Evolutionary conservation across 92 coral and sea anemone species (phyloP).

Genomic region (Paragorgia papillata): DNA sequence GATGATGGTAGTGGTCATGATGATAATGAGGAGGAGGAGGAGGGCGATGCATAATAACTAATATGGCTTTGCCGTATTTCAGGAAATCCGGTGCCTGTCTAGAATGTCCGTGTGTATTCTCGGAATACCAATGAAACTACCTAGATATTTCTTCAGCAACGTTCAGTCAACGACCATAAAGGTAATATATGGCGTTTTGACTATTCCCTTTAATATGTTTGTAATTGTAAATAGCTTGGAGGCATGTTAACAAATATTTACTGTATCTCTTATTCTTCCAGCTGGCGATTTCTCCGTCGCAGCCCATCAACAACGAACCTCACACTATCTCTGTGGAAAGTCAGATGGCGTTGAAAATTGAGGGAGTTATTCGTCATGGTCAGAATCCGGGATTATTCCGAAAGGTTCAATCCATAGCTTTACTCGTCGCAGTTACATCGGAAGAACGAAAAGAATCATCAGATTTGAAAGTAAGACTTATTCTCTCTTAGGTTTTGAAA

Average conservation of each 20-base stretch:
- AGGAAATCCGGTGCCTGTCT: conserved; percentile 90
- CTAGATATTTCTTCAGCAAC: conserved; percentile 86
- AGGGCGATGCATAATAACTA: too few species aligned
- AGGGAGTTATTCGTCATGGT: conserved; percentile 85
- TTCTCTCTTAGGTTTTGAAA: not conserved
- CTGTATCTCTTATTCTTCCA: conserved; percentile 16
- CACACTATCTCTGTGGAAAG: conserved; percentile 77
- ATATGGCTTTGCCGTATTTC: too few species aligned
- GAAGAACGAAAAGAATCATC: conserved; percentile 73
- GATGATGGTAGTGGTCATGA: too few species aligned
- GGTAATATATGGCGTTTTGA: too few species aligned
- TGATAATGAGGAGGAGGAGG: too few species aligned
- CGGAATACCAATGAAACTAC: conserved; percentile 75
- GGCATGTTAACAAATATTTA: too few species aligned
- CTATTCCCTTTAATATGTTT: too few species aligned
- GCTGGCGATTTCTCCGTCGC: conserved; percentile 93
- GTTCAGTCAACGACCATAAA: conserved; percentile 83
- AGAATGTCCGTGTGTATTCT: conserved; percentile 81
- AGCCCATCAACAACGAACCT: conserved; percentile 74
- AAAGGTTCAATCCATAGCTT: conserved; percentile 71
- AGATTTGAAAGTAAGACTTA: conserved; percentile 70
- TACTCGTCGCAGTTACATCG: conserved; percentile 75
- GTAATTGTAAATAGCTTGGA: too few species aligned
- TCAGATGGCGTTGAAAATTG: conserved; percentile 91
- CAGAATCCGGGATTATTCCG: conserved; percentile 75